Base-by-base conservation (phyloP, 1,140 invertebrate genomes). In the Pectinophora gossypiella region DNA sequence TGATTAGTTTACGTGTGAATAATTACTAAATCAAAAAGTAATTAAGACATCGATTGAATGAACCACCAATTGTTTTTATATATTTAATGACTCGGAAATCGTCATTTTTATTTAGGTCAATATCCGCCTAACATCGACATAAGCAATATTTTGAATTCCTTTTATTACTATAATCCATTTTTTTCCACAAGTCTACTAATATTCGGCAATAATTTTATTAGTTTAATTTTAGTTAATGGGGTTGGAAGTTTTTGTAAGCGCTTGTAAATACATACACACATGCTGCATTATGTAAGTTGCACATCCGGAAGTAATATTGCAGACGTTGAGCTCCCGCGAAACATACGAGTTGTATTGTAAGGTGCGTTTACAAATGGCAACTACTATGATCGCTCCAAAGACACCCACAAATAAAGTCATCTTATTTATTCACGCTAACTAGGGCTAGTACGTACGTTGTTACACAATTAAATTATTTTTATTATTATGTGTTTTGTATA, bases 361-460 rank as follows among this genome's bases (percentile, higher is more conserved):
- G n/a, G n/a, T n/a, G n/a, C n/a, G n/a, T n/a, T n/a, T n/a, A n/a
- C n/a, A n/a, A n/a, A n/a, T n/a, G n/a, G n/a, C n/a, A n/a, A n/a
- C n/a, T n/a, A n/a, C n/a, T n/a, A 32, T 13, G 16, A 40, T 40
- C 36, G 16, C 73, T 47, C 59, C 78, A 79, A 82, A 82, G 78
- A 85, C 56, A 48, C 72, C 68, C 68, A 83, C 69, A 69, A 76
- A 75, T 72, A 61, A 82, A 82, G 78, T 85, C 75, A 82, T 76
- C 65, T 75, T 85, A 81, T 85, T 81, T 85, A 85, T 85, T 85
- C 76, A 83, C 69, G 76, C 64, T 78, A 74, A 75, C 69, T 73
- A 75, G 70, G 70, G 51, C 68, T 74, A 44, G 61, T 79, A 69
- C 63, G 63, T 64, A 72, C 73, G 65, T 78, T 81, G 65, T 78